Percentiles rank a stretch among this genome's conserved stretches.
Conservation (phyloP, 2,797 vertebrate genomes). For the Pogoniulus pusillus region DNA sequence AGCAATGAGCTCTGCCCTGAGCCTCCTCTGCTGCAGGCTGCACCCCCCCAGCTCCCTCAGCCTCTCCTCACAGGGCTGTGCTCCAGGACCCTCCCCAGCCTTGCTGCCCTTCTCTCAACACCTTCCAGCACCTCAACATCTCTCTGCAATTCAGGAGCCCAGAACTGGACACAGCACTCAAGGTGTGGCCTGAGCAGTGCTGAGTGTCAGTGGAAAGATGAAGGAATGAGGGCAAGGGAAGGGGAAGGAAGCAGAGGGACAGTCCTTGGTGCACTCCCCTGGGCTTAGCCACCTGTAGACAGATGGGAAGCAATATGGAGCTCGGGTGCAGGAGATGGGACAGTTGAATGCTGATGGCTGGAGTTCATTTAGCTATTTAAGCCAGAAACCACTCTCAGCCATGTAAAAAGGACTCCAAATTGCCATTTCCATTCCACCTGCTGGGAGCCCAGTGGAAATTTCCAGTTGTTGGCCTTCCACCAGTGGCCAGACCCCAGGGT, state of each 20-base stretch:
- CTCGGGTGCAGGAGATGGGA: not conserved
- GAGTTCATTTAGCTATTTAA: not conserved
- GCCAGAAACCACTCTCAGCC: accelerated
- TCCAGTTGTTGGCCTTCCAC: slow-evolving; percentile 15
- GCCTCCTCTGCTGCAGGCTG: no score
- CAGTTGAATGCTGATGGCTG: accelerated
- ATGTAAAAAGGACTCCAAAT: accelerated
- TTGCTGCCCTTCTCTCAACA: no score
- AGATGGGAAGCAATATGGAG: accelerated
- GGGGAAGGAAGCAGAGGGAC: not conserved
- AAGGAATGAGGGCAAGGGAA: not conserved
- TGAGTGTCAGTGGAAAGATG: accelerated
- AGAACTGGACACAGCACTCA: no score
- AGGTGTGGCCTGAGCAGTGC: no score
- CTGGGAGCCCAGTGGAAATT: not conserved
- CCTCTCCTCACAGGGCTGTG: no score
- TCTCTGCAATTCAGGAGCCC: no score
- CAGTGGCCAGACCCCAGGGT: slow-evolving; percentile 29
- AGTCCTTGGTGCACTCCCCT: accelerated
- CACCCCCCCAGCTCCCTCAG: no score
- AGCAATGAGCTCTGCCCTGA: no score
- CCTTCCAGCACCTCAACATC: no score
- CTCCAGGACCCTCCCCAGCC: no score
- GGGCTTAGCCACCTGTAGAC: not conserved
- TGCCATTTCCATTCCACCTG: not conserved